Evolutionary conservation across 1,140 invertebrate genomes (phyloP).

Genomic region (Stegodyphus dumicola): DNA sequence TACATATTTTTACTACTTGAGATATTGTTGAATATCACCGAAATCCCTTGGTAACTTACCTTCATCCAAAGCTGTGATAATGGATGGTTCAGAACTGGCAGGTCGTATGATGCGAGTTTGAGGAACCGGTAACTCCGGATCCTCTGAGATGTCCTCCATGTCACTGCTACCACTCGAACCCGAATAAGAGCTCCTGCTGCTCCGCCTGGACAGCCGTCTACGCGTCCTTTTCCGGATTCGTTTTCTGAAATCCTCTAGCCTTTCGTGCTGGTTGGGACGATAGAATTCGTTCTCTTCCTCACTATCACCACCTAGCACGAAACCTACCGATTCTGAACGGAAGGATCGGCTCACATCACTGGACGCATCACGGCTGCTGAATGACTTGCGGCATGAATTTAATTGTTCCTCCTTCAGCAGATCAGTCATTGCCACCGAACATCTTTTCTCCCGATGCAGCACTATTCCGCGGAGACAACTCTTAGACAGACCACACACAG

Average conservation of each 20-base stretch:
- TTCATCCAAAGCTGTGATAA: not conserved
- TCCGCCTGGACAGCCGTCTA: not conserved
- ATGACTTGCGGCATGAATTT: not conserved
- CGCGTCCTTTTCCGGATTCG: constrained; percentile 46
- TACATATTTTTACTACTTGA: no score
- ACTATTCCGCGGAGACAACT: not conserved
- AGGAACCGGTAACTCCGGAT: constrained; percentile 12
- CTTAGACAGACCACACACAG: no score
- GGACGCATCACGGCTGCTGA: not conserved
- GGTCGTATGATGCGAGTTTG: not conserved
- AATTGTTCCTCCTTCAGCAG: not conserved
- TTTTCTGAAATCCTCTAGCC: constrained; percentile 52
- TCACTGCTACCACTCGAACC: constrained; percentile 55
- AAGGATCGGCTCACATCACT: not conserved
- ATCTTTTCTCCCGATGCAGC: not conserved
- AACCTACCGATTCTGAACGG: constrained; percentile 47
- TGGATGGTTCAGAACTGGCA: constrained; percentile 50
- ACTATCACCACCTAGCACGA: constrained; percentile 23
- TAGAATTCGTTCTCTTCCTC: not conserved
- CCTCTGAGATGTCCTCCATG: constrained; percentile 63
- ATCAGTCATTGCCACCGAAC: not conserved
- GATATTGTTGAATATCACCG: no score
- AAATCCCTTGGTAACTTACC: not conserved
- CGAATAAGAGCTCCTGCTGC: constrained; percentile 18
- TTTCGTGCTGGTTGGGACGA: constrained; percentile 20